Evolutionary conservation across 1,140 invertebrate genomes (phyloP).

Genomic region (Drosophila melanica): DNA sequence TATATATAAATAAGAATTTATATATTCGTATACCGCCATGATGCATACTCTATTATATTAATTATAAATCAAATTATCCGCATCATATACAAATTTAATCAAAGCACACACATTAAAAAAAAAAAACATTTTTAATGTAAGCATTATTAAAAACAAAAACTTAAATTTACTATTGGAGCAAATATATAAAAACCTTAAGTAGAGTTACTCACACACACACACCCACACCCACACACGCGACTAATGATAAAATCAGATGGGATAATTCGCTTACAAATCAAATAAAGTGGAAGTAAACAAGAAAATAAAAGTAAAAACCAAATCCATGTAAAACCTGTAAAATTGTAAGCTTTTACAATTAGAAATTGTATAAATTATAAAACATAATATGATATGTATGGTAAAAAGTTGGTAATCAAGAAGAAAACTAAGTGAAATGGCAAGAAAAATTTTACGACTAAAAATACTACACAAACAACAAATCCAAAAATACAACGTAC

Average conservation of each 20-base stretch:
- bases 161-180: constrained; percentile 69
- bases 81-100: constrained; percentile 57
- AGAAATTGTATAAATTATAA: constrained; percentile 74
- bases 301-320: constrained; percentile 28
- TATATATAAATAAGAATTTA: constrained; percentile 26
- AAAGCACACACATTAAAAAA: constrained; percentile 11
- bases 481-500: constrained; percentile 41
- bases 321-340: constrained; percentile 54
- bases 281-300: constrained; percentile 29
- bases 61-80: constrained; percentile 50
- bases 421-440: constrained; percentile 22
- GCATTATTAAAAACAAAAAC: constrained; percentile 41
- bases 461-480: constrained; percentile 60
- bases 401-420: constrained; percentile 30
- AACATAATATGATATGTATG: constrained; percentile 28
- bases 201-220: constrained; percentile 46
- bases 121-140: constrained; percentile 39
- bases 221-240: constrained; percentile 27
- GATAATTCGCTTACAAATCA: constrained; percentile 36
- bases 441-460: constrained; percentile 46
- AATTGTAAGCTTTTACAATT: constrained; percentile 74
- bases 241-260: constrained; percentile 48
- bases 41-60: constrained; percentile 40
- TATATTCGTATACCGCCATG: constrained; percentile 27
- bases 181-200: constrained; percentile 66